Conservation (phyloP, 1,140 invertebrate genomes). For the Brachionus calyciflorus region DNA sequence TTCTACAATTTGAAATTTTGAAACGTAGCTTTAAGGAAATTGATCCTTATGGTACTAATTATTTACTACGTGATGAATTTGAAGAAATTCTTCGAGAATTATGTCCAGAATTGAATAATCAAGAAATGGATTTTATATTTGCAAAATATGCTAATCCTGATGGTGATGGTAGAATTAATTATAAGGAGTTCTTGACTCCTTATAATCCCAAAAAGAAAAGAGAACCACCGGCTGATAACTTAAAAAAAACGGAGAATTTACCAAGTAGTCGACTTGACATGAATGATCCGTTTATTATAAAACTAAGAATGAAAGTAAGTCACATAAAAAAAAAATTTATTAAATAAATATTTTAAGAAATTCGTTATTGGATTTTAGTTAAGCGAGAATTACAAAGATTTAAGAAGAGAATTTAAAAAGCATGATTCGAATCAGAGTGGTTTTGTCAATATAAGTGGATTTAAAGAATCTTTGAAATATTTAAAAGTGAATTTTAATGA, state of each 20-base stretch:
- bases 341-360: background rate
- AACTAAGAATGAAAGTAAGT: constrained; percentile 21
- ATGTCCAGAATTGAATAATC: constrained; percentile 57
- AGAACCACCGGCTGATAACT: background rate
- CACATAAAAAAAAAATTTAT: background rate
- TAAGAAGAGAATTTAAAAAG: constrained; percentile 23
- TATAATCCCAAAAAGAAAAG: constrained; percentile 2
- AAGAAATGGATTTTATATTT: constrained; percentile 52
- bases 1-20: constrained; percentile 59
- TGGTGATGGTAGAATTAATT: constrained; percentile 38
- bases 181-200: constrained; percentile 5
- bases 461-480: constrained; percentile 14
- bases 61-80: constrained; percentile 56
- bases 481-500: constrained; percentile 18
- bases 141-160: constrained; percentile 1
- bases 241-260: constrained; percentile 3
- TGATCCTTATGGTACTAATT: constrained; percentile 59
- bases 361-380: constrained; percentile 53
- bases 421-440: constrained; percentile 36
- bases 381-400: constrained; percentile 48
- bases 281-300: constrained; percentile 5
- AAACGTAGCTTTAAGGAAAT: constrained; percentile 57
- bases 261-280: constrained; percentile 4
- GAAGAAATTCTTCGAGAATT: constrained; percentile 57
- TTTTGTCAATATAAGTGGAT: background rate